phyloP scores from a whole-genome alignment of 2,797 vertebrate genomes.

The Pampus argenteus region DNA sequence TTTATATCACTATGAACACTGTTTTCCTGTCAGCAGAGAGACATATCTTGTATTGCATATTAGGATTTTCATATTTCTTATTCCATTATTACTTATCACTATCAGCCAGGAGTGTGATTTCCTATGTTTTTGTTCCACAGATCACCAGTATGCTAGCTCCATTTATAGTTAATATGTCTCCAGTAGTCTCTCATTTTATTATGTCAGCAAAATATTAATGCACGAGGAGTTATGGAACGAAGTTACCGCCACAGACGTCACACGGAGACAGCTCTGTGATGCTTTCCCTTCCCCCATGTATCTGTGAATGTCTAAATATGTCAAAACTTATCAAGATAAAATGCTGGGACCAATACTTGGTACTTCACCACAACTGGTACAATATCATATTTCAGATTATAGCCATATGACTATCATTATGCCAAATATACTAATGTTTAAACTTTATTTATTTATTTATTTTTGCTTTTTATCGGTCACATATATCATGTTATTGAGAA shows the following conservation, averaged over 20 bases:
- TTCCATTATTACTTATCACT: conserved; percentile 29
- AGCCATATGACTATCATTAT: conserved; percentile 33
- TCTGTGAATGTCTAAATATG: conserved; percentile 39
- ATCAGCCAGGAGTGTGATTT: conserved; percentile 27
- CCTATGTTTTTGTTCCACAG: conserved; percentile 59
- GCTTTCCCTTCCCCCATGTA: conserved; percentile 34
- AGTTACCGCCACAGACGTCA: conserved; percentile 73
- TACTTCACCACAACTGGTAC: conserved; percentile 15
- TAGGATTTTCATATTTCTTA: conserved; percentile 47
- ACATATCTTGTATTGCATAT: conserved; percentile 40
- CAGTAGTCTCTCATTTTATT: conserved; percentile 46
- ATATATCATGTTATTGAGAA: conserved; percentile 22
- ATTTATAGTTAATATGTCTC: conserved; percentile 66
- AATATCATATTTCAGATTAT: conserved; percentile 36
- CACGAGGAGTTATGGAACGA: conserved; percentile 44
- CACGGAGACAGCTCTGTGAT: conserved; percentile 42
- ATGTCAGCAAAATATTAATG: conserved; percentile 62
- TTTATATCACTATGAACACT: conserved; percentile 66
- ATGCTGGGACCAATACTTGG: conserved; percentile 17
- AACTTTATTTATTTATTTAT: too few relatives aligned
- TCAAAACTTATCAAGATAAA: conserved; percentile 51
- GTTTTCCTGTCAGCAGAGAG: conserved; percentile 62
- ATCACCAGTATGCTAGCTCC: conserved; percentile 38
- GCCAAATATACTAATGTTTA: conserved; percentile 14
- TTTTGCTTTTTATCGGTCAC: too few relatives aligned